Conservation (phyloP, 1,140 invertebrate genomes). For the Drosophila quadrilineata region DNA sequence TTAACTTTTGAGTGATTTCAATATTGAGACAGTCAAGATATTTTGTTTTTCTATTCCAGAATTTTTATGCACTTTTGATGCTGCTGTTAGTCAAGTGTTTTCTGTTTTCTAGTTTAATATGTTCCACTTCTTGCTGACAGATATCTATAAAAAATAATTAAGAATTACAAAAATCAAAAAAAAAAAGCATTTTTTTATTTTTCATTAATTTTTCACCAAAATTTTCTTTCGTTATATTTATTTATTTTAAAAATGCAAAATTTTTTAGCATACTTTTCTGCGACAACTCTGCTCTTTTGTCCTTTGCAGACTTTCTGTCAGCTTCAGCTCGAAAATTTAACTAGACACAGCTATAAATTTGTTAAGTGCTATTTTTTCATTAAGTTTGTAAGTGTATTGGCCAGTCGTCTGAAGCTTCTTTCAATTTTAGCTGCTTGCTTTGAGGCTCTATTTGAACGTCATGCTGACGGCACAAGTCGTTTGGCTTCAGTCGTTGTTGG, state of each 20-base stretch:
- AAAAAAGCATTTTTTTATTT: too few species aligned
- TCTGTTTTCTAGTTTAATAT: too few species aligned
- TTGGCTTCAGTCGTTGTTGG: constrained; percentile 12
- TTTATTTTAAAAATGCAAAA: not conserved
- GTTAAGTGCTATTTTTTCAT: not conserved
- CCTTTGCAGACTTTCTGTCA: not conserved
- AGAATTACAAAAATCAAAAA: too few species aligned
- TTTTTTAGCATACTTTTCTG: not conserved
- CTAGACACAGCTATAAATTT: not conserved
- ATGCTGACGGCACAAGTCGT: constrained; percentile 21
- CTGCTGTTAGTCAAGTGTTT: too few species aligned
- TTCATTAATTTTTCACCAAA: not conserved
- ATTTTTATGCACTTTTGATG: too few species aligned
- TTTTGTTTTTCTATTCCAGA: too few species aligned
- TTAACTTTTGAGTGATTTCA: not conserved
- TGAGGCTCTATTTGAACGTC: constrained; percentile 18
- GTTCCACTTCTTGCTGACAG: too few species aligned
- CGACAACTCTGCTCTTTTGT: too few species aligned
- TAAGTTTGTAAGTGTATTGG: not conserved
- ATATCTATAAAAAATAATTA: too few species aligned
- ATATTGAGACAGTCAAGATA: not conserved
- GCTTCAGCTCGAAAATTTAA: not conserved
- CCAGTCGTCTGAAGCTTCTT: not conserved
- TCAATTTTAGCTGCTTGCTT: not conserved
- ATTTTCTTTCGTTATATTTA: not conserved